A percentile compares a stretch with the other conserved stretches of the same genome.
These are phyloP conservation scores for Selenia dentaria DNA, from an alignment of 2,888 invertebrate species.

Conservation along the genomic window DNA sequence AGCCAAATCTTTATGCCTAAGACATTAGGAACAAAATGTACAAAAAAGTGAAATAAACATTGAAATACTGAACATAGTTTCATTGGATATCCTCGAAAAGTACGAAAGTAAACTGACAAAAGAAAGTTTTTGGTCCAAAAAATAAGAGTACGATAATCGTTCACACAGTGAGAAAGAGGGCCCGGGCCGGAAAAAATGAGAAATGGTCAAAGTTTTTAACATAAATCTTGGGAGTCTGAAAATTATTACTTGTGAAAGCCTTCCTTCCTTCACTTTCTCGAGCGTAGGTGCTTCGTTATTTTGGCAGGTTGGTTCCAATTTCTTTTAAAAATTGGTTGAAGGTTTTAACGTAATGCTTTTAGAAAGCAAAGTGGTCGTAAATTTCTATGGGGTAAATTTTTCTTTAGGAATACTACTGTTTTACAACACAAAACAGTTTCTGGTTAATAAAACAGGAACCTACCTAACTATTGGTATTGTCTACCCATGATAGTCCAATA, in stretches of 20 bases:
- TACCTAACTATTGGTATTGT: no score
- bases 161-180: conserved; percentile 63
- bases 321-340: conserved; percentile 18
- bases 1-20: background rate
- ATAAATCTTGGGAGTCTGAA: conserved; percentile 74
- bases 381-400: background rate
- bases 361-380: conserved; percentile 5
- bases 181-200: conserved; percentile 64
- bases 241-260: conserved; percentile 70
- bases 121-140: conserved; percentile 49
- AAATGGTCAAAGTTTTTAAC: conserved; percentile 78
- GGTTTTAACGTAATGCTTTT: conserved; percentile 11
- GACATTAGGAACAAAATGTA: conserved; percentile 14
- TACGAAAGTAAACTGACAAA: conserved; percentile 45
- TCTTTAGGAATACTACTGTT: no score
- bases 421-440: no score
- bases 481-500: no score
- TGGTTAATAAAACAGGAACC: no score
- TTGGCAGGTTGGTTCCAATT: conserved; percentile 27
- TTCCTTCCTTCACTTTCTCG: conserved; percentile 45
- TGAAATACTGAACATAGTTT: conserved; percentile 33
- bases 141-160: conserved; percentile 75
- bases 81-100: conserved; percentile 43
- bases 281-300: conserved; percentile 35
- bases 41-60: conserved; percentile 40